Base-by-base conservation (phyloP, 2,797 vertebrate species). In the Coreius guichenoti region DNA sequence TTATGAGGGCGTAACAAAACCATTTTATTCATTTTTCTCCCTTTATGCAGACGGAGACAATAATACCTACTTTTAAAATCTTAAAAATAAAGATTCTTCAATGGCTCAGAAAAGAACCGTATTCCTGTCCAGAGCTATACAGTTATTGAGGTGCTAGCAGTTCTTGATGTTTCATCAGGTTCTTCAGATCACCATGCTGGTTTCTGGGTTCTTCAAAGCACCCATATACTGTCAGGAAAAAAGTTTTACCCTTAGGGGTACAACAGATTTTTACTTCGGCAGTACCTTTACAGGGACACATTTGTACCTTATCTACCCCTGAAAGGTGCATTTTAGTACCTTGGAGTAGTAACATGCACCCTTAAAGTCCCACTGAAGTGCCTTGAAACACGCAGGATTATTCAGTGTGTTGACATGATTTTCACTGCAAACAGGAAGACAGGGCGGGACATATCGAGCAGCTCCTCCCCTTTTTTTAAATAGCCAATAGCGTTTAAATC, bases 1-100 rank as follows among this genome's bases (percentile, higher is more conserved):
- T 56, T 29, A 49, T 13, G 45, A 68, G 72, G 61, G 67, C 5
- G 16, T 69, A 61, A 43, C 43, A 81, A 67, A 75, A 67, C 56
- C 36, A 49, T 78, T 26, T 29, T 49, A 11, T 43, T 58, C 16
- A 29, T 70, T 58, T 81, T 9, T 17, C 43, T 80, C 61, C n/a
- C 39, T 49, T 67, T 23, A 63, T 72, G 12, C 67, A 81, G 61
- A 63, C 1, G 0, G 14, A 75, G 58, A 68, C 36, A 61, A 61
- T 73, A 43, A 16, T 54, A 69, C 12, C 11, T 69, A 11, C 12
- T 13, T 13, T 29, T 29, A 68, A 83, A 76, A 61, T 54, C 23
- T 83, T 36, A 19, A 51, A 76, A 76, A 23, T 19, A 61, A 26
- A 21, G 16, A 4, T 17, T 74, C 23, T 72, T 61, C 5, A 58